phyloP scores from a whole-genome alignment of 2,888 invertebrate genomes.

The Thecophora atra region DNA sequence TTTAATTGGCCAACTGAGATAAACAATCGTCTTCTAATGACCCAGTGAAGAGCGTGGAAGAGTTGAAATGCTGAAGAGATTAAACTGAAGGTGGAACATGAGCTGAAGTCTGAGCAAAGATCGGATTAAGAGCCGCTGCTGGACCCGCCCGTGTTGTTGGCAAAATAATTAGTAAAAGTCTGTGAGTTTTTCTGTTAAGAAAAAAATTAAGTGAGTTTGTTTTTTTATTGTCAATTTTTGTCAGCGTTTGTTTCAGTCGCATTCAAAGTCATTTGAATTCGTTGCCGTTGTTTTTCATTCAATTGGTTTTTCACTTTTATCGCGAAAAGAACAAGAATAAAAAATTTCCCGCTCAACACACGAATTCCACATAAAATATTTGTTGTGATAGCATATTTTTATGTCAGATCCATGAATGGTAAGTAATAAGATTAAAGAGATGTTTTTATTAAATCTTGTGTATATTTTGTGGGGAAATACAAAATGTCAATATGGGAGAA shows the following conservation, averaged over 20 bases:
- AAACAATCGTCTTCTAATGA: no score
- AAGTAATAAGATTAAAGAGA: neutral
- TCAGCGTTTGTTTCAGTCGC: neutral
- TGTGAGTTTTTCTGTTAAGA: constrained; percentile 4
- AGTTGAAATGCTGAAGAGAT: no score
- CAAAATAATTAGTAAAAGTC: constrained; percentile 20
- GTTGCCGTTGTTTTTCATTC: neutral
- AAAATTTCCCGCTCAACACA: no score
- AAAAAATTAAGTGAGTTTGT: constrained; percentile 36
- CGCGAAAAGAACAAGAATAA: neutral
- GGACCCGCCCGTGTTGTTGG: constrained; percentile 3
- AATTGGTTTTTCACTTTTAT: constrained; percentile 1
- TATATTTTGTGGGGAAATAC: neutral
- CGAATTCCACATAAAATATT: neutral
- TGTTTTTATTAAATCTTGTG: neutral
- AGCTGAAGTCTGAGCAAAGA: neutral
- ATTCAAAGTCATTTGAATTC: neutral
- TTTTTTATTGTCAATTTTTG: constrained; percentile 24
- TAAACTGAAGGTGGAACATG: neutral
- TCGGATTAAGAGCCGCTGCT: no score
- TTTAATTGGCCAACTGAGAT: no score
- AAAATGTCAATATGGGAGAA: neutral
- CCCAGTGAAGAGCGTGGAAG: no score
- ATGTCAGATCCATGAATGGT: neutral
- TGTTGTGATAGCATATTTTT: neutral